phyloP scores from a whole-genome alignment of 2,888 invertebrate species.

The Aromia moschata region DNA sequence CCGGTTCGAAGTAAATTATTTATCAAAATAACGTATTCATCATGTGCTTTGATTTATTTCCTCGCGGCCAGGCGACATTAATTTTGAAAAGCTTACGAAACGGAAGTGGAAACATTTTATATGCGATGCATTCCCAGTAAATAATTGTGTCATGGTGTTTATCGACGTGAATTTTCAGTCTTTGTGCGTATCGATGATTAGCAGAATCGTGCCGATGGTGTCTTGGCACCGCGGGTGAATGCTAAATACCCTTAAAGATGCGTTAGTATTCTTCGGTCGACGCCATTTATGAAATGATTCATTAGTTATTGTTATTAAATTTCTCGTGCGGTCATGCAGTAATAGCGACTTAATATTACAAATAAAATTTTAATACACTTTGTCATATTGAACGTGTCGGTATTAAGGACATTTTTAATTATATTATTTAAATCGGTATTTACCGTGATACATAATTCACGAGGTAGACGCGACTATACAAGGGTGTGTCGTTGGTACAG shows the following conservation, averaged over 20 bases:
- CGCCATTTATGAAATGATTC: slow-evolving; percentile 51
- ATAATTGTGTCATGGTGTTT: slow-evolving; percentile 55
- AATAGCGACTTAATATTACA: slow-evolving; percentile 44
- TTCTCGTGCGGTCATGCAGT: slow-evolving; percentile 43
- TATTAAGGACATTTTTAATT: slow-evolving; percentile 45
- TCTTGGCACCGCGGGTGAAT: slow-evolving; percentile 43
- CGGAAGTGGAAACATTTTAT: slow-evolving; percentile 47
- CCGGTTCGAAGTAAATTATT: no score
- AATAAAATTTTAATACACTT: slow-evolving; percentile 49
- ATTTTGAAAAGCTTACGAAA: slow-evolving; percentile 39
- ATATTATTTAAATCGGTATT: slow-evolving; percentile 9
- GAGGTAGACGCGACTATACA: background rate
- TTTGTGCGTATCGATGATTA: slow-evolving; percentile 53
- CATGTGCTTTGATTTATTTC: slow-evolving; percentile 32
- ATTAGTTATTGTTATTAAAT: slow-evolving; percentile 49
- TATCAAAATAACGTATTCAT: slow-evolving; percentile 33
- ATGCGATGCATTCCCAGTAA: slow-evolving; percentile 46
- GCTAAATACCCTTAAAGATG: slow-evolving; percentile 50
- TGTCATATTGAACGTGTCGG: slow-evolving; percentile 49
- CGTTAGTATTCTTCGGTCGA: slow-evolving; percentile 50
- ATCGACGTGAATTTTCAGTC: slow-evolving; percentile 51
- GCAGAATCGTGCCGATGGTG: slow-evolving; percentile 50
- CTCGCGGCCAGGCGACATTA: slow-evolving; percentile 28
- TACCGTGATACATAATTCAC: slow-evolving; percentile 19
- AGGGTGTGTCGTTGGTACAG: no score